phyloP scores from a whole-genome alignment of 30 jellyfish, hydroid and myxozoan species.

The Cassiopea andromeda region DNA sequence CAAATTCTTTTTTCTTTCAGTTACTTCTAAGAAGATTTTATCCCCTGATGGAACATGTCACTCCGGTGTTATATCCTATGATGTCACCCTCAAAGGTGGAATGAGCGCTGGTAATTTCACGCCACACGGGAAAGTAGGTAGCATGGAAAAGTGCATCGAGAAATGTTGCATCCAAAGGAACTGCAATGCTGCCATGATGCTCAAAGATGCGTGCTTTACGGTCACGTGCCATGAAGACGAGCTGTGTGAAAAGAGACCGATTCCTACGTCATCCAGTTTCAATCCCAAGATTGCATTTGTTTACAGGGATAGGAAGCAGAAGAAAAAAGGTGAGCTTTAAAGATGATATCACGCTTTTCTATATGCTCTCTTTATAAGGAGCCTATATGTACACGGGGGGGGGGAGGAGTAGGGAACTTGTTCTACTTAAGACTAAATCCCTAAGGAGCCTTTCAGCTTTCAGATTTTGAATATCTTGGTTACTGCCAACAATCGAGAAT shows the following conservation, averaged over 20 bases:
- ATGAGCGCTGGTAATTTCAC: slow-evolving; percentile 94
- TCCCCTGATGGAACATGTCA: slow-evolving; percentile 92
- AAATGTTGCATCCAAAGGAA: slow-evolving; percentile 79
- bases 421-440: no score
- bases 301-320: slow-evolving; percentile 69
- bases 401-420: no score
- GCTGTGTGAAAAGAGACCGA: slow-evolving; percentile 92
- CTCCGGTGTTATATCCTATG: slow-evolving; percentile 96
- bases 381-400: no score
- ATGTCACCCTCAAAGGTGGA: slow-evolving; percentile 95
- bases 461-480: no score
- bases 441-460: no score
- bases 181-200: slow-evolving; percentile 98
- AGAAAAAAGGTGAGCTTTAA: slow-evolving; percentile 37
- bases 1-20: slow-evolving; percentile 36
- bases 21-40: slow-evolving; percentile 50
- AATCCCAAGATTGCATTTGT: slow-evolving; percentile 94
- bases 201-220: slow-evolving; percentile 93
- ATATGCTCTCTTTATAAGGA: no score
- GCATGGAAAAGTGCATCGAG: slow-evolving; percentile 91
- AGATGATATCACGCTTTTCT: no score
- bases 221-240: slow-evolving; percentile 89
- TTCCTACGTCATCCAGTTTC: slow-evolving; percentile 87
- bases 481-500: no score
- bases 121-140: slow-evolving; percentile 94